Base-by-base conservation (phyloP, 1,140 invertebrate genomes). In the Drosophila setifemur region DNA sequence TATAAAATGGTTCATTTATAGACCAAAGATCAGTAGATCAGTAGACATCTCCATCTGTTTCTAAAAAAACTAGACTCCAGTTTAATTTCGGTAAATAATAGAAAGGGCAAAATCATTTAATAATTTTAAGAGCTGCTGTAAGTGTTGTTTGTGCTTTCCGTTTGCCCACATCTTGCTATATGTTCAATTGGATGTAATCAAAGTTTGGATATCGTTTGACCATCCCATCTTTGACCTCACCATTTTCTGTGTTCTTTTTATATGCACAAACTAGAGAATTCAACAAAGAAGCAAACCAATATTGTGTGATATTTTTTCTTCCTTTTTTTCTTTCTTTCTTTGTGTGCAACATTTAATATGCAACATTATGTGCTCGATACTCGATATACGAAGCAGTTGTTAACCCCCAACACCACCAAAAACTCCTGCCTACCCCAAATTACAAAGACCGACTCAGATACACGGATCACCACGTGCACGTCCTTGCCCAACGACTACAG, bases 291-390 rank as follows among this genome's bases (percentile, higher is more conserved):
- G 67, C 69, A 72, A 61, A 73, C 69, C 68, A 73, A 83, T 55
- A 69, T 69, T 71, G 37, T 81, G 57, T 75, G 60, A 81, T 83
- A 54, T 82, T 86, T 63, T 85, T 76, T 85, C 81, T 85, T 87
- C 66, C 73, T 74, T 86, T 76, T 57, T 82, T 81, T 76, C 61
- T 82, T 81, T 82, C 77, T 82, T 82, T 85, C 76, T 73, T 75
- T 86, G 75, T 86, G 72, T 75, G 49, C 74, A 54, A 33, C 44
- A 69, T 54, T 64, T 45, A 49, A 11, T 64, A 64, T 66, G 40
- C 31, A 42, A 48, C 58, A 47, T 21, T 42, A 35, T n/a, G n/a
- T n/a, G n/a, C n/a, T n/a, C n/a, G n/a, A n/a, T n/a, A n/a, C n/a
- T n/a, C n/a, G n/a, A 73, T 40, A 57, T 37, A 58, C 43, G 45